Evolutionary conservation across 2,888 invertebrate species (phyloP).

Genomic region (Drosophila algonquin): DNA sequence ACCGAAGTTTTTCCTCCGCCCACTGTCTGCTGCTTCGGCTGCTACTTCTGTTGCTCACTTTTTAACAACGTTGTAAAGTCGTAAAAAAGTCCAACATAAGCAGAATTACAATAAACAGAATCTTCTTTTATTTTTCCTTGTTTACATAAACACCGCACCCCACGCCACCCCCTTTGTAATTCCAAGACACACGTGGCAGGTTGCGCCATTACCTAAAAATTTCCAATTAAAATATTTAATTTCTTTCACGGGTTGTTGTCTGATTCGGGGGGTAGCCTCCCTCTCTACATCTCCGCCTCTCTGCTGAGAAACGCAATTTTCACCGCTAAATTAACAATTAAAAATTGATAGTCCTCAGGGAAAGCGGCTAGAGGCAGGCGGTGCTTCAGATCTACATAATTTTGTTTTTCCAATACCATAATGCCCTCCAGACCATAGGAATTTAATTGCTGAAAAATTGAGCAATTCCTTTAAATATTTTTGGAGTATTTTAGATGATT

Average conservation of each 20-base stretch:
- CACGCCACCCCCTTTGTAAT: not conserved
- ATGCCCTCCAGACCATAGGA: slow-evolving; percentile 35
- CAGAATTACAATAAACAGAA: slow-evolving; percentile 44
- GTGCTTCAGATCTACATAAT: slow-evolving; percentile 41
- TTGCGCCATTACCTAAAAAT: slow-evolving; percentile 68
- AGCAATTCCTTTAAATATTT: slow-evolving; percentile 63
- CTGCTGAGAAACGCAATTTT: slow-evolving; percentile 67
- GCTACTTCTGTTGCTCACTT: slow-evolving; percentile 51
- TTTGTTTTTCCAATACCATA: slow-evolving; percentile 43
- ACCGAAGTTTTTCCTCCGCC: slow-evolving; percentile 39
- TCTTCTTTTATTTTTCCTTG: slow-evolving; percentile 46
- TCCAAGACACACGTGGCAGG: slow-evolving; percentile 30
- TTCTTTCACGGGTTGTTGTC: slow-evolving; percentile 72
- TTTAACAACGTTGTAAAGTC: slow-evolving; percentile 79
- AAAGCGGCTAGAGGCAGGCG: slow-evolving; percentile 11
- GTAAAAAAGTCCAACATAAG: slow-evolving; percentile 67
- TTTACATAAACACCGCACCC: slow-evolving; percentile 57
- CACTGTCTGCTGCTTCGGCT: slow-evolving; percentile 15
- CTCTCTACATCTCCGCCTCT: slow-evolving; percentile 5
- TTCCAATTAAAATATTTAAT: slow-evolving; percentile 81
- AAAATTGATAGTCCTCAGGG: slow-evolving; percentile 77
- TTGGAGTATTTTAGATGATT: slow-evolving; percentile 1
- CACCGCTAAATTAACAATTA: slow-evolving; percentile 79
- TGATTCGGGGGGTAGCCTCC: slow-evolving; percentile 51
- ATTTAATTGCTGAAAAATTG: slow-evolving; percentile 68